Conservation (phyloP, 2,888 invertebrate species). For the Brachyopa scutellaris region DNA sequence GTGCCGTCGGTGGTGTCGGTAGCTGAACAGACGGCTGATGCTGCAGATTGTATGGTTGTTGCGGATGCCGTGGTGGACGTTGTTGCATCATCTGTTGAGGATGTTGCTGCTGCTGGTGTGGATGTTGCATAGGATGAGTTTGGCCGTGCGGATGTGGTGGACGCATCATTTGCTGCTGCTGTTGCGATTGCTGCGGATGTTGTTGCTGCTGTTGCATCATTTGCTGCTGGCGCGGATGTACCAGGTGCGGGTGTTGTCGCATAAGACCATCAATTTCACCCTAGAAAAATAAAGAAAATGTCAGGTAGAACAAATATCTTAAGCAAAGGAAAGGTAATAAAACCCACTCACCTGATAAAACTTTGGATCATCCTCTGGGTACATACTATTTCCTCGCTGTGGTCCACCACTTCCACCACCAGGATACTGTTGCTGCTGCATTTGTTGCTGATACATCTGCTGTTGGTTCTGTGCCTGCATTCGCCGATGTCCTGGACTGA, state of each 20-base stretch:
- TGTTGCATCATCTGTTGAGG: slow-evolving; percentile 74
- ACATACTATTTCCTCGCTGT: slow-evolving; percentile 80
- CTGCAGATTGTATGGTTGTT: slow-evolving; percentile 55
- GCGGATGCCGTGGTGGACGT: slow-evolving; percentile 67
- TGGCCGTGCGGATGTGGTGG: slow-evolving; percentile 40
- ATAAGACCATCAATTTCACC: slow-evolving; percentile 91
- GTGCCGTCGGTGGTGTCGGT: slow-evolving; percentile 47
- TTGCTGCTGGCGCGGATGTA: slow-evolving; percentile 84
- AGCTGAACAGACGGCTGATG: slow-evolving; percentile 54
- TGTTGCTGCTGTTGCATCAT: slow-evolving; percentile 79
- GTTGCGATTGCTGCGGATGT: slow-evolving; percentile 70
- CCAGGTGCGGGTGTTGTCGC: slow-evolving; percentile 89
- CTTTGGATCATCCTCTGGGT: slow-evolving; percentile 86
- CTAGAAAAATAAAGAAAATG: slow-evolving; percentile 75
- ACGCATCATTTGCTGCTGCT: slow-evolving; percentile 72
- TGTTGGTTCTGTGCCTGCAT: slow-evolving; percentile 81
- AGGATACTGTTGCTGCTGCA: slow-evolving; percentile 77
- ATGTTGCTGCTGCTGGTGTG: slow-evolving; percentile 74
- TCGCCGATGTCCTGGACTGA: slow-evolving; percentile 79
- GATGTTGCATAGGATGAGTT: slow-evolving; percentile 64
- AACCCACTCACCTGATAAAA: slow-evolving; percentile 84
- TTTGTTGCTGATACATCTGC: slow-evolving; percentile 80
- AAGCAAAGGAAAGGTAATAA: too few species aligned
- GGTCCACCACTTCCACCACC: slow-evolving; percentile 45
- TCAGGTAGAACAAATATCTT: neutral